phyloP scores from a whole-genome alignment of 2,113 vertebrate genomes.

The Pelecanoides urinatrix region DNA sequence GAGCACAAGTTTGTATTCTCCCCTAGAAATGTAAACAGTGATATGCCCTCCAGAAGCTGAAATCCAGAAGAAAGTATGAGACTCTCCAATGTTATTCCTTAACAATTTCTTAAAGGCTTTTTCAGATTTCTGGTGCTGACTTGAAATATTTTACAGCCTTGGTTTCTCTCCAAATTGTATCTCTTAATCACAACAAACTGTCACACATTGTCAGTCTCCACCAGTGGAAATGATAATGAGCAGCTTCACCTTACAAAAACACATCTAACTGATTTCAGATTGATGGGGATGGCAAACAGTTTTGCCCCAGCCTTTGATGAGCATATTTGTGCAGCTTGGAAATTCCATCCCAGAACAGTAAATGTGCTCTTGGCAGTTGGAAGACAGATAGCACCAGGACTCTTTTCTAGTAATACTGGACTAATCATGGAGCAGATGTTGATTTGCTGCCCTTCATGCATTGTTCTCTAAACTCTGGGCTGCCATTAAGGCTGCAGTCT shows the following conservation, averaged over 20 bases:
- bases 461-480: background rate
- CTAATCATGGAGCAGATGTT: background rate
- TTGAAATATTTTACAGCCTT: slow-evolving; percentile 32
- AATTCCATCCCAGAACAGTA: background rate
- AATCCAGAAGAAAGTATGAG: background rate
- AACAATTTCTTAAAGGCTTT: background rate
- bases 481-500: background rate
- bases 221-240: slow-evolving; percentile 45
- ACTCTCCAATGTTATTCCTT: background rate
- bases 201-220: slow-evolving; percentile 49
- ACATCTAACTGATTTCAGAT: slow-evolving; percentile 39
- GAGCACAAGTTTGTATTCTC: background rate
- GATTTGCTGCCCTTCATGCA: background rate
- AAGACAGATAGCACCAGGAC: background rate
- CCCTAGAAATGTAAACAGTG: background rate
- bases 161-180: slow-evolving; percentile 5
- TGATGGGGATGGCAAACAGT: slow-evolving; percentile 34
- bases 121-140: background rate
- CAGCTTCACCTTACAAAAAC: slow-evolving; percentile 46
- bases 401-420: background rate
- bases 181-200: slow-evolving; percentile 58
- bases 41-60: background rate
- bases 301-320: slow-evolving; percentile 33
- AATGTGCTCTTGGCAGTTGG: background rate
- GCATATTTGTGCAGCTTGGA: slow-evolving; percentile 13